Evolutionary conservation across 2,888 invertebrate species (phyloP).

Genomic region (Mechanitis messenoides): DNA sequence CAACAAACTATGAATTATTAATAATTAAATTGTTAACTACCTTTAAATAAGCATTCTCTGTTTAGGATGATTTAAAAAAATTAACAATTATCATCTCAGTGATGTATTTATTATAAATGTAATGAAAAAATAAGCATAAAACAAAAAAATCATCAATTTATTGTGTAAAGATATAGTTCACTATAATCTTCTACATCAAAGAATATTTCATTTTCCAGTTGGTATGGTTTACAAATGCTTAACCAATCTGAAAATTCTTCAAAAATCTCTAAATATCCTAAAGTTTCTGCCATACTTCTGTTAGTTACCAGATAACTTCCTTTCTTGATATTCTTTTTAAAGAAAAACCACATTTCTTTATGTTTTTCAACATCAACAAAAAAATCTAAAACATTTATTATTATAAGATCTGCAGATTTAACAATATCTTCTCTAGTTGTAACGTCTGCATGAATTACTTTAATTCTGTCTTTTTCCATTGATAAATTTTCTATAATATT

Average conservation of each 20-base stretch:
- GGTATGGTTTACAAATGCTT: slow-evolving; percentile 56
- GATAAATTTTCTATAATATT: slow-evolving; percentile 73
- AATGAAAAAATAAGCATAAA: not conserved
- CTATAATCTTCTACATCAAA: slow-evolving; percentile 60
- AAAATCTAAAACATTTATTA: slow-evolving; percentile 84
- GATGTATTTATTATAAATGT: no score
- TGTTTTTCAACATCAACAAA: slow-evolving; percentile 78
- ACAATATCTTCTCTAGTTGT: slow-evolving; percentile 73
- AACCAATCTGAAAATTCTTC: slow-evolving; percentile 72
- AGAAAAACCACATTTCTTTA: slow-evolving; percentile 77
- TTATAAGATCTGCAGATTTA: slow-evolving; percentile 75
- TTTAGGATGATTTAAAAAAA: no score
- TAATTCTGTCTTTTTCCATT: slow-evolving; percentile 68
- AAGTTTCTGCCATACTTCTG: slow-evolving; percentile 75
- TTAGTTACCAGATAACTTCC: slow-evolving; percentile 77
- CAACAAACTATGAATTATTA: no score
- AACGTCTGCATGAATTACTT: slow-evolving; percentile 77
- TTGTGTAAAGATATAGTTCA: slow-evolving; percentile 60
- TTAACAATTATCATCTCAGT: no score
- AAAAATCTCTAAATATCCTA: slow-evolving; percentile 63
- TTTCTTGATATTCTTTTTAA: slow-evolving; percentile 71
- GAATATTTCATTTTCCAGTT: slow-evolving; percentile 63
- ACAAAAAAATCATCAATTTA: slow-evolving; percentile 52
- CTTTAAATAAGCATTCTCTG: no score
- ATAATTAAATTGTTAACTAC: no score